These are phyloP conservation scores for Galeruca laticollis DNA, from an alignment of 2,888 invertebrate genomes.

Conservation along the genomic window DNA sequence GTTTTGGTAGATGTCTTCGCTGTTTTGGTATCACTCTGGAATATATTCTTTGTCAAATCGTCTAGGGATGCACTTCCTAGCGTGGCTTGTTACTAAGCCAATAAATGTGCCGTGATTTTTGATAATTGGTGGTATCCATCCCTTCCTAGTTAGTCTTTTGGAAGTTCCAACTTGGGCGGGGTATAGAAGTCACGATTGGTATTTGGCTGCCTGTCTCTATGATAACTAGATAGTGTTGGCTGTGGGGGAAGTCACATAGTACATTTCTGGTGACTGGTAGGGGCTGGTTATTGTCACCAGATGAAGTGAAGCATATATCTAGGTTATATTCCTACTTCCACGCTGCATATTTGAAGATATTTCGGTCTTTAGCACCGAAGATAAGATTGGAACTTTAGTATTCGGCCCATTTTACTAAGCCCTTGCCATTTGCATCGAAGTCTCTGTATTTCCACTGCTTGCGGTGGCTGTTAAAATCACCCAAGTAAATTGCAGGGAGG, in stretches of 20 bases:
- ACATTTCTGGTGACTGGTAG: constrained; percentile 42
- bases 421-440: too few relatives aligned
- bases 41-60: background rate
- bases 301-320: constrained; percentile 20
- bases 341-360: background rate
- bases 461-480: too few relatives aligned
- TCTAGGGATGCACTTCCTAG: too few relatives aligned
- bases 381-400: background rate
- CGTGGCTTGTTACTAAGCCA: background rate
- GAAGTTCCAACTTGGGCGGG: constrained; percentile 42
- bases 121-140: background rate
- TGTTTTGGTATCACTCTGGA: background rate
- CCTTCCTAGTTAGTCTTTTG: too few relatives aligned
- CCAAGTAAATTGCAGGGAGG: background rate
- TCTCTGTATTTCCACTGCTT: too few relatives aligned
- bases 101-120: constrained; percentile 1
- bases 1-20: background rate
- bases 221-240: too few relatives aligned
- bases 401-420: too few relatives aligned
- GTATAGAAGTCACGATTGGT: too few relatives aligned
- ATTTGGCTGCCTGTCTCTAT: too few relatives aligned
- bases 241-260: constrained; percentile 25
- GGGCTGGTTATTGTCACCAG: constrained; percentile 42
- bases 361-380: background rate
- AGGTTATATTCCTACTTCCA: background rate